These are phyloP conservation scores for Lepetodrilus schrolli DNA, from an alignment of 2,888 invertebrate species.

Conservation along the genomic window DNA sequence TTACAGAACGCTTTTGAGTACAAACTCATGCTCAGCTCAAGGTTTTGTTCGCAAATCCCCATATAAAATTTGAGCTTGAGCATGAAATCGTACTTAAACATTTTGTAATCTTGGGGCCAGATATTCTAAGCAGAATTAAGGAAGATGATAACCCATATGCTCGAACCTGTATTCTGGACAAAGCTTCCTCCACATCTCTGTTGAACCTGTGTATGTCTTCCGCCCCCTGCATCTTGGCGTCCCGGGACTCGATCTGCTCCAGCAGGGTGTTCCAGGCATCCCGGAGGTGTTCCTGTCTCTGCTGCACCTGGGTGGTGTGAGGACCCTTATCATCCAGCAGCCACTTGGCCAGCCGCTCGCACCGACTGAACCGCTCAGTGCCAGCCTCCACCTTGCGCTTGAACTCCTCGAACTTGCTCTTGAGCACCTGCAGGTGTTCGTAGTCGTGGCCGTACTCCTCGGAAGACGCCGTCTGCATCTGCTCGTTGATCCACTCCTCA, in stretches of 20 bases:
- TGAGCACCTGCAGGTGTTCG: constrained; percentile 89
- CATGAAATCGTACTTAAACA: no score
- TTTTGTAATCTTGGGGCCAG: no score
- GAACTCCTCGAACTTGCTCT: constrained; percentile 91
- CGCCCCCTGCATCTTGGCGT: constrained; percentile 91
- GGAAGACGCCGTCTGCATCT: constrained; percentile 90
- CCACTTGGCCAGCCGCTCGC: constrained; percentile 78
- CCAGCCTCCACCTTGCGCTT: constrained; percentile 86
- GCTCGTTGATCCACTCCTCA: constrained; percentile 95
- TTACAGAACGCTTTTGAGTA: no score
- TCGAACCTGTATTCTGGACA: constrained; percentile 84
- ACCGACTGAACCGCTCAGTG: constrained; percentile 85
- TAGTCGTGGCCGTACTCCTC: constrained; percentile 98
- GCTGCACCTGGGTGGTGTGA: constrained; percentile 86
- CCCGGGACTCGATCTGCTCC: constrained; percentile 89
- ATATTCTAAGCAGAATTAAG: no score
- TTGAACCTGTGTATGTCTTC: constrained; percentile 98
- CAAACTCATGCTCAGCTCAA: no score
- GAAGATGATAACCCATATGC: no score
- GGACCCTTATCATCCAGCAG: constrained; percentile 84
- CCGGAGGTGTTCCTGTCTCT: constrained; percentile 88
- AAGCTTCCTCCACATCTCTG: constrained; percentile 92
- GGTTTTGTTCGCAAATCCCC: no score
- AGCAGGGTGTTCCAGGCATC: constrained; percentile 88
- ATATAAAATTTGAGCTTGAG: no score